Base-by-base conservation (phyloP, 2,113 vertebrate genomes). In the Thunnus maccoyii region DNA sequence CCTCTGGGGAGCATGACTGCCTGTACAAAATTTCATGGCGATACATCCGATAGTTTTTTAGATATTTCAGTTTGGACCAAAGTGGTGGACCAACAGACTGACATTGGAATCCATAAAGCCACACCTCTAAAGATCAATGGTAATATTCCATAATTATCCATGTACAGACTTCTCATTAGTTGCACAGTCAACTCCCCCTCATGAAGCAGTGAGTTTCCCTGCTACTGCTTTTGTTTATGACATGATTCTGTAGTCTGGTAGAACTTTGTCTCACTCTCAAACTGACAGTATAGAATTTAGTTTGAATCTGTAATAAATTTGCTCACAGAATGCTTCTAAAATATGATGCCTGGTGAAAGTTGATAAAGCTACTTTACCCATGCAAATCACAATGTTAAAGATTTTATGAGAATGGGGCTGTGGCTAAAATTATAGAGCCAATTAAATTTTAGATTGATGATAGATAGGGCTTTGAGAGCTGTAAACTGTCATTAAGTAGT, bases 231-330 rank as follows among this genome's bases (percentile, higher is more conserved):
- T 25, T 47, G 46, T 54, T 66, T 66, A 58, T 46, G 46, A 76
- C 57, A 13, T 60, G 22, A 63, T 44, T 64, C 61, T 32, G 15
- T 16, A 18, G 20, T 18, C 44, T 67, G 36, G n/a, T 16, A 46
- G n/a, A 27, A 62, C 48, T 68, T 66, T 12, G 54, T 47, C 72
- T 68, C 66, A 13, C 48, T 69, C 17, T 71, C 15, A 36, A 25
- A 30, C 27, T 30, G 70, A 13, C 64, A 74, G 50, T 44, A 1
- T 8, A 15, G 1, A 6, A 25, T 32, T 12, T 57, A 2, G 14
- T 73, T 5, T 17, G 18, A 48, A 13, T 47, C 22, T 55, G 9
- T 55, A 22, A 70, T 6, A 51, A n/a, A 57, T 36, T 10, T 15
- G 17, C 27, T 41, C 36, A 61, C 3, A 8, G 18, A 46, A 11